Conservation (phyloP, 2,888 invertebrate species). For the Arenicola marina region DNA sequence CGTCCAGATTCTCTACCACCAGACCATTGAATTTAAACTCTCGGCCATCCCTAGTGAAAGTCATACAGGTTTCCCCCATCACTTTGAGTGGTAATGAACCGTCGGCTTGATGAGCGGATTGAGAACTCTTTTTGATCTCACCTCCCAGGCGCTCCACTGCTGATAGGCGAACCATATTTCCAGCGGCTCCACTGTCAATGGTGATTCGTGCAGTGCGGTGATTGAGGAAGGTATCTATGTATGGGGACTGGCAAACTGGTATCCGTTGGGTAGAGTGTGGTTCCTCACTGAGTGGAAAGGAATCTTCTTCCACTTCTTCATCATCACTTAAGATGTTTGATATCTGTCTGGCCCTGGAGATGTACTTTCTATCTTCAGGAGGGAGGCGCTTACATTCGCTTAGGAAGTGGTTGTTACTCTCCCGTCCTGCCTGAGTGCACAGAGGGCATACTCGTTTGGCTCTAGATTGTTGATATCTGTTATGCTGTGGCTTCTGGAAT, state of each 20-base stretch:
- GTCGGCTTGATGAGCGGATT: slow-evolving; percentile 7
- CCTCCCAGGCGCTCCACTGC: too few species aligned
- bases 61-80: slow-evolving; percentile 19
- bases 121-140: slow-evolving; percentile 5
- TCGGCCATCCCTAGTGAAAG: too few species aligned
- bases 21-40: slow-evolving; percentile 16
- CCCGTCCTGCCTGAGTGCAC: too few species aligned
- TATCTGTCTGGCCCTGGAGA: too few species aligned
- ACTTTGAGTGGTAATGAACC: slow-evolving; percentile 10
- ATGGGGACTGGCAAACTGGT: slow-evolving; percentile 8
- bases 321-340: slow-evolving; percentile 15
- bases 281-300: too few species aligned
- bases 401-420: too few species aligned
- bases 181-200: slow-evolving; percentile 4
- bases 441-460: slow-evolving; percentile 20
- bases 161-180: neutral
- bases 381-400: slow-evolving; percentile 32
- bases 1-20: slow-evolving; percentile 31
- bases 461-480: too few species aligned
- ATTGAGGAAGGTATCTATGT: slow-evolving; percentile 5
- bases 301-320: too few species aligned
- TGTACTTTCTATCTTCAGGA: too few species aligned
- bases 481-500: too few species aligned
- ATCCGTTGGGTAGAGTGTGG: neutral
- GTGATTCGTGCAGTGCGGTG: slow-evolving; percentile 1